Conservation (phyloP, 23 tunicate species). For the Phallusia fumigata region DNA sequence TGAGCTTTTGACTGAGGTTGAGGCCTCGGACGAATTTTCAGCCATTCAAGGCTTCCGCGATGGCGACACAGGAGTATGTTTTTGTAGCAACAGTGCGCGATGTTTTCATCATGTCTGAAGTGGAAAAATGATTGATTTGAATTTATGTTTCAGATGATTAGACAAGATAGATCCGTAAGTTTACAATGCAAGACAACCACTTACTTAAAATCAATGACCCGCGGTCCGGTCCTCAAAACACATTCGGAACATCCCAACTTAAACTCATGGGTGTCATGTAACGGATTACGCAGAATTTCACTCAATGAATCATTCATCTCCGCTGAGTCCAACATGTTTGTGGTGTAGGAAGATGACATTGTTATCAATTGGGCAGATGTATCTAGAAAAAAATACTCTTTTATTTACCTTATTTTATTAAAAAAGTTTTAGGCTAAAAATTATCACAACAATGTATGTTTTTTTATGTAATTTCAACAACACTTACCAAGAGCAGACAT, state of each 20-base stretch:
- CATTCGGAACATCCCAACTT: constrained; percentile 87
- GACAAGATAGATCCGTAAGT: too few species aligned
- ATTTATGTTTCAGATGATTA: background rate
- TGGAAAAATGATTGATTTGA: background rate
- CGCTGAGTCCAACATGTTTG: constrained; percentile 2
- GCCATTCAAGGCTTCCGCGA: constrained; percentile 75
- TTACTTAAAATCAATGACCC: constrained; percentile 79
- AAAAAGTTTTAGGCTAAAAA: too few species aligned
- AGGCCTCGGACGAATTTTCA: constrained; percentile 83
- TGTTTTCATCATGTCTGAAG: constrained; percentile 65
- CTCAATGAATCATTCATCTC: constrained; percentile 63
- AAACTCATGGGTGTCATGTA: constrained; percentile 92
- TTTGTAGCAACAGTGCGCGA: constrained; percentile 71
- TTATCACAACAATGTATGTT: too few species aligned
- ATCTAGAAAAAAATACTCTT: background rate
- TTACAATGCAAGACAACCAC: too few species aligned
- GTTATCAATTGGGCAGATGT: background rate
- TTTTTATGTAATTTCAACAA: too few species aligned
- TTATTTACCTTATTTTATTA: too few species aligned
- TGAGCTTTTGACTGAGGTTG: constrained; percentile 95
- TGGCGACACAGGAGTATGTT: constrained; percentile 79
- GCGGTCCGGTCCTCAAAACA: constrained; percentile 76
- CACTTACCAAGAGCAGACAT: too few species aligned
- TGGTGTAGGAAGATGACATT: background rate
- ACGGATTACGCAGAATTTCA: constrained; percentile 73